These are phyloP conservation scores for Heliothis peltigera DNA, from an alignment of 2,888 invertebrate genomes.

Conservation along the genomic window DNA sequence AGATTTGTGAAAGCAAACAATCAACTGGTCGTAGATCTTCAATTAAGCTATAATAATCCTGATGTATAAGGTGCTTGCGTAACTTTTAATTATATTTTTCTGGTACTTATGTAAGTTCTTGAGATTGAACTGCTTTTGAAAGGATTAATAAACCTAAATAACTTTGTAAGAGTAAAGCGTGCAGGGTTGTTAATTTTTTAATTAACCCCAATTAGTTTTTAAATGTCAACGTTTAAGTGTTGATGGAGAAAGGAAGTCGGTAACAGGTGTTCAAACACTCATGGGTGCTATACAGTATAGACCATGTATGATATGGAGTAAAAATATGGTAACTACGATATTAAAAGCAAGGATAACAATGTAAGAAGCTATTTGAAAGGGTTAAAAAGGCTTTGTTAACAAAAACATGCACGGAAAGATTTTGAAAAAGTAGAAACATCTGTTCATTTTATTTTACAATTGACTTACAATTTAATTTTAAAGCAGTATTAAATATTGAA, in stretches of 20 bases:
- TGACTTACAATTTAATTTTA: too few species aligned
- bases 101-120: conserved; percentile 45
- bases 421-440: too few species aligned
- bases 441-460: too few species aligned
- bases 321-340: neutral
- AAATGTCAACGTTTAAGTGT: conserved; percentile 33
- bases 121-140: conserved; percentile 35
- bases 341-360: neutral
- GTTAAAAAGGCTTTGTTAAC: neutral
- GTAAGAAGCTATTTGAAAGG: neutral
- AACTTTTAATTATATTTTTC: conserved; percentile 61
- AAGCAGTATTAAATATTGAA: too few species aligned
- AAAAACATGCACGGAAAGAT: too few species aligned
- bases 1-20: conserved; percentile 59
- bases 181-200: conserved; percentile 38
- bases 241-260: conserved; percentile 8
- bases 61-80: conserved; percentile 56
- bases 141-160: conserved; percentile 46
- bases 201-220: conserved; percentile 41
- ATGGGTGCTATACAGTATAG: neutral
- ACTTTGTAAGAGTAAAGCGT: conserved; percentile 23
- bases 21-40: conserved; percentile 48
- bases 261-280: conserved; percentile 1
- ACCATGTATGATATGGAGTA: neutral
- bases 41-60: conserved; percentile 62